A percentile compares a stretch with the other conserved stretches of the same genome.
phyloP scores from a whole-genome alignment of 2,888 invertebrate species.

The Mythimna loreyi region DNA sequence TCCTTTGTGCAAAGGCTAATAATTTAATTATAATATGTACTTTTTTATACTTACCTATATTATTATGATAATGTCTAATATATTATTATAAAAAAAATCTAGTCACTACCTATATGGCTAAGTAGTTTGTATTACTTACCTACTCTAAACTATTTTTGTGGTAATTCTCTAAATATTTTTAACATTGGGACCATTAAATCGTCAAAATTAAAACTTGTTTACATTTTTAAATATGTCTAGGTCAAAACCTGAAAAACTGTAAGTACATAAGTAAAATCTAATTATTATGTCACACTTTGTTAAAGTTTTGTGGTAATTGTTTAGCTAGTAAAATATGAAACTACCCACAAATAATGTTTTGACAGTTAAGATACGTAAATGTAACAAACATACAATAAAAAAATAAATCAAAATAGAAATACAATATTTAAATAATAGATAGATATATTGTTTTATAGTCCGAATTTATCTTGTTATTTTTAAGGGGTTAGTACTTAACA shows the following conservation, averaged over 20 bases:
- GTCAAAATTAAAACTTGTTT: constrained; percentile 59
- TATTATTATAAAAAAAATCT: constrained; percentile 54
- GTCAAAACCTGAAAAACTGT: constrained; percentile 39
- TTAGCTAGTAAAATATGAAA: constrained; percentile 25
- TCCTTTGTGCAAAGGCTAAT: constrained; percentile 45
- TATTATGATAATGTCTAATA: constrained; percentile 14
- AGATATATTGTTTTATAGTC: constrained; percentile 25
- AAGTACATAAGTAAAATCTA: constrained; percentile 14
- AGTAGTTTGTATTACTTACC: constrained; percentile 43
- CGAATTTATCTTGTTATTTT: constrained; percentile 43
- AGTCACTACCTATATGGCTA: constrained; percentile 63
- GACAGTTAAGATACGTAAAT: constrained; percentile 21
- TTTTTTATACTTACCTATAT: constrained; percentile 23
- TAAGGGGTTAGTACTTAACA: constrained; percentile 28
- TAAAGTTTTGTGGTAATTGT: constrained; percentile 44
- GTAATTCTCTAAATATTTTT: constrained; percentile 59
- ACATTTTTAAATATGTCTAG: constrained; percentile 44
- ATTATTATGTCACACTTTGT: constrained; percentile 42
- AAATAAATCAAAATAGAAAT: constrained; percentile 1
- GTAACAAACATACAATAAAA: constrained; percentile 23
- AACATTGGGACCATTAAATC: constrained; percentile 69
- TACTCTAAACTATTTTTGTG: constrained; percentile 45
- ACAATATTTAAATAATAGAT: background rate
- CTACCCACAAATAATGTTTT: constrained; percentile 30
- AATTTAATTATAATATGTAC: constrained; percentile 21